Evolutionary conservation across 2,797 vertebrate genomes (phyloP).

Genomic region (Psittacula derbiana): DNA sequence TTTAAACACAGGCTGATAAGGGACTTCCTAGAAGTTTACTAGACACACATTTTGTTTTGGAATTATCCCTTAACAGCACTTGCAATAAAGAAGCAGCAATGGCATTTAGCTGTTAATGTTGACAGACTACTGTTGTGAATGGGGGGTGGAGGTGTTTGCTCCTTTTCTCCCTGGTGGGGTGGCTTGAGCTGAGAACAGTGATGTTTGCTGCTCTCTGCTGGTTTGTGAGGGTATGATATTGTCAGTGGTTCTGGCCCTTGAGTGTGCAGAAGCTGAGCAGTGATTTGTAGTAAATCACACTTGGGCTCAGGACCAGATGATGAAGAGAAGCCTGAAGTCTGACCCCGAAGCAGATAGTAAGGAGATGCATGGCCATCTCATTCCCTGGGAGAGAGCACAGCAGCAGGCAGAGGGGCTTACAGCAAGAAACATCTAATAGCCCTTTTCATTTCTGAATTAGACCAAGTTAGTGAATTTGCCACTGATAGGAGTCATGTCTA

Average conservation of each 20-base stretch:
- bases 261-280: not conserved
- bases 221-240: not conserved
- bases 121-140: not conserved
- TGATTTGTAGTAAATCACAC: not conserved
- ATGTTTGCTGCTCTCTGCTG: constrained; percentile 66
- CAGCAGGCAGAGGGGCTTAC: not conserved
- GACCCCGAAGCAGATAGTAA: not conserved
- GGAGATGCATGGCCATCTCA: not conserved
- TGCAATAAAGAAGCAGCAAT: not conserved
- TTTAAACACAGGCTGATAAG: not conserved
- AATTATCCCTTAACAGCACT: not conserved
- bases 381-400: not conserved
- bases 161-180: not conserved
- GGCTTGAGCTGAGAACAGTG: not conserved
- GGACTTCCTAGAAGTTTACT: not conserved
- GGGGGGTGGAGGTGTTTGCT: not conserved
- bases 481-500: not conserved
- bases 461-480: not conserved
- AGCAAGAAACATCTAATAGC: not conserved
- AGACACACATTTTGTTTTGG: not conserved
- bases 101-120: not conserved
- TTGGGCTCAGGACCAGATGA: not conserved
- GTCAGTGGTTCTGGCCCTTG: not conserved
- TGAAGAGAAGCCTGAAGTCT: not conserved
- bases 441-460: not conserved